A percentile compares a stretch with the other conserved stretches of the same genome.
Evolutionary conservation across 2,888 invertebrate genomes (phyloP).

Genomic region (Cryptocephalus moraei): DNA sequence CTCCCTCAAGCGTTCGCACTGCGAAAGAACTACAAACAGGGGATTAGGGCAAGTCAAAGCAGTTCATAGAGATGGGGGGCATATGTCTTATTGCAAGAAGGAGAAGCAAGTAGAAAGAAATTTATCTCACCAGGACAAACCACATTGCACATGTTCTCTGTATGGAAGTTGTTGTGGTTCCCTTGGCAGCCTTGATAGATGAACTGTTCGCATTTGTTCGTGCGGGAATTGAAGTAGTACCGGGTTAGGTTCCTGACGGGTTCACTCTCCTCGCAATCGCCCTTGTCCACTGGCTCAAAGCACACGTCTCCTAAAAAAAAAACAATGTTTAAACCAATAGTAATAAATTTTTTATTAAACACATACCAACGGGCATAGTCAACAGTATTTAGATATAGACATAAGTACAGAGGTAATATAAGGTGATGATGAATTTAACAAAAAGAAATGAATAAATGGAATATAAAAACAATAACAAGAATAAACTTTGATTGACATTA

Average conservation of each 20-base stretch:
- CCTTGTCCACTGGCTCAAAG: constrained; percentile 60
- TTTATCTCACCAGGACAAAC: constrained; percentile 60
- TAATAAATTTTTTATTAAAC: too few species aligned
- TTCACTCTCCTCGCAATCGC: constrained; percentile 39
- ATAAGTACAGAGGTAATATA: too few species aligned
- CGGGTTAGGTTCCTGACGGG: constrained; percentile 42
- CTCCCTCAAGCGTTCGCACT: constrained; percentile 69
- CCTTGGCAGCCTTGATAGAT: constrained; percentile 63
- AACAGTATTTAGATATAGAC: too few species aligned
- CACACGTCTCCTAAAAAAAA: constrained; percentile 59
- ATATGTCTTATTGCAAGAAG: too few species aligned
- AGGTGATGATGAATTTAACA: too few species aligned
- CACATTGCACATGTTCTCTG: constrained; percentile 64
- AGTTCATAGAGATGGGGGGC: neutral
- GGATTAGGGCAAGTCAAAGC: neutral
- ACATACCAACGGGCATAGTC: too few species aligned
- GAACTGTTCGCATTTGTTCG: constrained; percentile 66
- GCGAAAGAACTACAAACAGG: constrained; percentile 52
- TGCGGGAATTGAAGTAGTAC: constrained; percentile 69
- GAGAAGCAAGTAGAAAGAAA: too few species aligned
- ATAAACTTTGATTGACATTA: too few species aligned
- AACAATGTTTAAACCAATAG: neutral
- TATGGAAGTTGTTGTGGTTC: constrained; percentile 78
- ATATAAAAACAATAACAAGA: too few species aligned
- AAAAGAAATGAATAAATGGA: too few species aligned